A percentile compares a stretch with the other conserved stretches of the same genome.
These are phyloP conservation scores for Zaprionus capensis DNA, from an alignment of 1,140 invertebrate species.

Conservation along the genomic window DNA sequence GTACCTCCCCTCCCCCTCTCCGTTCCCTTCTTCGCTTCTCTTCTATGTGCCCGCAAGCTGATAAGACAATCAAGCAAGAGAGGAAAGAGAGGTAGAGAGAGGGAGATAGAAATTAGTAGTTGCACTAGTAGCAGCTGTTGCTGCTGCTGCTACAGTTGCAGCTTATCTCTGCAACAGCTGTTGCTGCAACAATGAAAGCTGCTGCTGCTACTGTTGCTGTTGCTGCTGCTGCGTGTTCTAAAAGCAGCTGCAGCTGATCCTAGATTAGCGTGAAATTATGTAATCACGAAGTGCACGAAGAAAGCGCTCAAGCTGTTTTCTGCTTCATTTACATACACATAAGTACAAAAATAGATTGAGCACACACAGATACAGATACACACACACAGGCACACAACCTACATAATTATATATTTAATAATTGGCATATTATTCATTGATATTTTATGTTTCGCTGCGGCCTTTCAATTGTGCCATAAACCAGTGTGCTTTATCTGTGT, in stretches of 20 bases:
- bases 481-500: constrained; percentile 22
- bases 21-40: too few species aligned
- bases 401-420: constrained; percentile 9
- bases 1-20: not conserved
- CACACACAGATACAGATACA: constrained; percentile 16
- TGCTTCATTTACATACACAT: not conserved
- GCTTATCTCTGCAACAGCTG: constrained; percentile 7
- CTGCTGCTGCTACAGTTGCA: not conserved
- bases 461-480: constrained; percentile 43
- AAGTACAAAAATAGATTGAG: constrained; percentile 13
- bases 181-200: constrained; percentile 3
- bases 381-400: not conserved
- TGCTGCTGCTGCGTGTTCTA: constrained; percentile 6
- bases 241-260: constrained; percentile 12
- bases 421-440: constrained; percentile 30
- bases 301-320: not conserved
- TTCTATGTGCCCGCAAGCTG: not conserved
- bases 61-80: not conserved
- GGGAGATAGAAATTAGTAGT: not conserved
- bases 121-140: not conserved
- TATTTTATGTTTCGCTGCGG: constrained; percentile 28
- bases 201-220: not conserved
- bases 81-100: constrained; percentile 1
- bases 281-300: not conserved
- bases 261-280: constrained; percentile 16